Percentiles rank a stretch among this genome's conserved stretches.
Conservation (phyloP, 2,888 invertebrate genomes). For the Scaptomyza polygonia region DNA sequence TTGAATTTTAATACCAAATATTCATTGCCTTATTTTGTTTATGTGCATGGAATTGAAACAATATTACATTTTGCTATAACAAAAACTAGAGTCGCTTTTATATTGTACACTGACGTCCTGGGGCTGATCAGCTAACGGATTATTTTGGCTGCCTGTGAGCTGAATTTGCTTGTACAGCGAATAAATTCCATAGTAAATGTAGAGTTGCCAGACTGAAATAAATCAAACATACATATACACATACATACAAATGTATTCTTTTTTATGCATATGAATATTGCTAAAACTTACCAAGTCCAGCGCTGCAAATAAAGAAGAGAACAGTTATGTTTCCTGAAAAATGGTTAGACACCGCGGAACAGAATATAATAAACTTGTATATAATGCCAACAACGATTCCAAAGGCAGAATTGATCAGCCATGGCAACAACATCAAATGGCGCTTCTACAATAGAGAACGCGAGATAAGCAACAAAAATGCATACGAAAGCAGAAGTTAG, state of each 20-base stretch:
- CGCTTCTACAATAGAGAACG: slow-evolving; percentile 61
- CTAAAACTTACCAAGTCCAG: slow-evolving; percentile 62
- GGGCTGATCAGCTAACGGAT: too few species aligned
- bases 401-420: slow-evolving; percentile 73
- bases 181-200: slow-evolving; percentile 68
- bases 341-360: fast-evolving
- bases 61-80: too few species aligned
- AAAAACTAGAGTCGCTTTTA: too few species aligned
- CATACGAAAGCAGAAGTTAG: neutral
- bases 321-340: neutral
- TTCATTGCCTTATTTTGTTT: too few species aligned
- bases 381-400: slow-evolving; percentile 40
- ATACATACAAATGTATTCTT: neutral
- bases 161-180: slow-evolving; percentile 50
- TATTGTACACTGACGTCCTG: too few species aligned
- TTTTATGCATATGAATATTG: neutral
- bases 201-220: slow-evolving; percentile 56
- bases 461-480: too few species aligned
- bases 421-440: slow-evolving; percentile 74
- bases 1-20: too few species aligned
- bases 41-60: too few species aligned
- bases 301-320: slow-evolving; percentile 19
- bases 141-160: too few species aligned
- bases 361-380: slow-evolving; percentile 35
- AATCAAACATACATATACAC: neutral